Base-by-base conservation (phyloP, 92 coral and sea anemone species). In the Nematostella vectensis region DNA sequence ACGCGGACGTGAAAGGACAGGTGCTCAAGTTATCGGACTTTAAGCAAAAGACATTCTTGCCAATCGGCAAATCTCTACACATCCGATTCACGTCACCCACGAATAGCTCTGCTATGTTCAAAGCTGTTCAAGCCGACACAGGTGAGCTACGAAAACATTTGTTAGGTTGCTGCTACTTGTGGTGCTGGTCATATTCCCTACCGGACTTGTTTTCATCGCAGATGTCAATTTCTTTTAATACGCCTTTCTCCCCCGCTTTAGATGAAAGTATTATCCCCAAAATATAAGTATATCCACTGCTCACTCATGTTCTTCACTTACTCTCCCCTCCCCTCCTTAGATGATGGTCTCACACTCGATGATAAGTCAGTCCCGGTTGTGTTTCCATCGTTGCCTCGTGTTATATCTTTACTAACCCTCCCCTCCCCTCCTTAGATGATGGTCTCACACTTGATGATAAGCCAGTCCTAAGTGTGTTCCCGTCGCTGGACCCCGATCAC, bases 1-100 rank as follows among this genome's bases (percentile, higher is more conserved):
- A 72, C 54, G 96, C 96, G 47, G 89, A 80, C 3, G 62, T 55
- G 38, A 82, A 80, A 31, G 82, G 81, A 10, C 79, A 85, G 50
- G 33, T 89, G 18, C 27, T 85, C 2, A 78, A 76, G 50, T 76
- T 70, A 31, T 63, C 80, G 0, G 95, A 87, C 10, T 63, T 74
- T 50, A 82, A 81, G 49, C 83, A 83, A 43, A 61, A 75, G 3
- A 74, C 62, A 58, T 37, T 71, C 26, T 59, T 89, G 22, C 94
- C 96, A 23, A 59, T 74, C 8, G 95, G 95, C 3, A 61, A 74
- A 27, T 81, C 94, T 15, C 83, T 68, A 2, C 83, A 67, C 11
- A 52, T 84, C 26, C 62, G 68, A 62, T 84, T 84, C 65, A 69
- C 94, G 9, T 66, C 76, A 15, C 50, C 67, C 54, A 58, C 61